A percentile compares a stretch with the other conserved stretches of the same genome.
phyloP scores from a whole-genome alignment of 1,140 invertebrate species.

The Calliopsis andreniformis region DNA sequence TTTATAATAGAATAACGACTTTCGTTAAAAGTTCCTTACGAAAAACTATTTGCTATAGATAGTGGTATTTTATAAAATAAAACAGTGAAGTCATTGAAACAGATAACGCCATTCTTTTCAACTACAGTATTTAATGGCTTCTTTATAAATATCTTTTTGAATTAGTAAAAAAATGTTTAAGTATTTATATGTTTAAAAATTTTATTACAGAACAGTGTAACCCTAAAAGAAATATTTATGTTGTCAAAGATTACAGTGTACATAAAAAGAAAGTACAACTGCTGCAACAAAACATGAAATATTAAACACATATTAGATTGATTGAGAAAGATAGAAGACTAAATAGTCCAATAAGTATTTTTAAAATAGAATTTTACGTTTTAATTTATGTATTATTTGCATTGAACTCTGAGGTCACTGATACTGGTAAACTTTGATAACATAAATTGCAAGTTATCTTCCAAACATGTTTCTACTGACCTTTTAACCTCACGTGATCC shows the following conservation, averaged over 20 bases:
- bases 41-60: background rate
- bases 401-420: slow-evolving; percentile 45
- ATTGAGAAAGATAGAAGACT: background rate
- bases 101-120: background rate
- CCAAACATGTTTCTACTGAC: slow-evolving; percentile 28
- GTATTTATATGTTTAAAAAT: background rate
- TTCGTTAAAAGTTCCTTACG: background rate
- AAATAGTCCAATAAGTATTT: slow-evolving; percentile 11
- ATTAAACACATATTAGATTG: background rate
- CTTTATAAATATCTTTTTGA: background rate
- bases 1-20: background rate
- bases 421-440: slow-evolving; percentile 61
- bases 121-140: background rate
- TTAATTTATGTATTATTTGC: slow-evolving; percentile 1
- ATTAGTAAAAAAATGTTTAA: background rate
- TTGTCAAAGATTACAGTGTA: background rate
- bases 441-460: slow-evolving; percentile 61
- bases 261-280: background rate
- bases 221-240: background rate
- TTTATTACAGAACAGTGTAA: background rate
- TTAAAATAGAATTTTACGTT: background rate
- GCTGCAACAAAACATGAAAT: background rate
- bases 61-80: background rate
- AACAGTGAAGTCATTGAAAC: background rate
- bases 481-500: slow-evolving; percentile 71